A percentile compares a stretch with the other conserved stretches of the same genome.
Evolutionary conservation across 2,797 vertebrate species (phyloP).

Genomic region (Pantherophis vulpinus): DNA sequence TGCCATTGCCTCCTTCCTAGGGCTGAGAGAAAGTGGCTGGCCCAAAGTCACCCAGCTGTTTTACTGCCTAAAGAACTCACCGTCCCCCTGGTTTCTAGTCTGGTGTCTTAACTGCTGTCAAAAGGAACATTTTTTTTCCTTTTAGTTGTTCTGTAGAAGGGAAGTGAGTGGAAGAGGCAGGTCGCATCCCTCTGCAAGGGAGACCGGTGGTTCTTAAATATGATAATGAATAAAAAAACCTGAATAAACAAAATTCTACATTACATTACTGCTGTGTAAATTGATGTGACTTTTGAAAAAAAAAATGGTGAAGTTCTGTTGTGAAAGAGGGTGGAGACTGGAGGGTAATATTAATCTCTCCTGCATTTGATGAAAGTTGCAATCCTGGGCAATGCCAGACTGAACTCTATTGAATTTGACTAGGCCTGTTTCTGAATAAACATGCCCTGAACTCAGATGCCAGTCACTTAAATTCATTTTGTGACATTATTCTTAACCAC

Average conservation of each 20-base stretch:
- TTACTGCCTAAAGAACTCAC: not conserved
- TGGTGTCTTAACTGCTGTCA: not conserved
- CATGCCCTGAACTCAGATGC: not conserved
- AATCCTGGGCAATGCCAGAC: not conserved
- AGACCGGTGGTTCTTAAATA: not conserved
- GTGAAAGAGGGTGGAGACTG: not conserved
- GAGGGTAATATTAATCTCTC: not conserved
- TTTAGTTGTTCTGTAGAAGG: not conserved
- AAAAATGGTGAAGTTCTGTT: not conserved
- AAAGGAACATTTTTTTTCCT: not conserved
- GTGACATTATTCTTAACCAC: not conserved
- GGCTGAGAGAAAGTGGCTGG: not conserved
- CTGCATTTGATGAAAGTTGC: not conserved
- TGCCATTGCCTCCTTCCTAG: not conserved
- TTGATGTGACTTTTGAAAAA: not conserved
- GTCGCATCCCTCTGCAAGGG: too few species aligned
- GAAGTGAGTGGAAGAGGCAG: not conserved
- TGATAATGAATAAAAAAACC: not conserved
- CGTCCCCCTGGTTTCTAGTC: not conserved
- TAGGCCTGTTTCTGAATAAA: not conserved
- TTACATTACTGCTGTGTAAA: not conserved
- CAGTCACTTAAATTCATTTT: not conserved
- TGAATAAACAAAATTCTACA: not conserved
- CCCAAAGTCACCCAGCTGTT: not conserved
- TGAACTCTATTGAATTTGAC: not conserved